phyloP scores from a whole-genome alignment of 1,140 invertebrate species.

The Chrysopa pallens region DNA sequence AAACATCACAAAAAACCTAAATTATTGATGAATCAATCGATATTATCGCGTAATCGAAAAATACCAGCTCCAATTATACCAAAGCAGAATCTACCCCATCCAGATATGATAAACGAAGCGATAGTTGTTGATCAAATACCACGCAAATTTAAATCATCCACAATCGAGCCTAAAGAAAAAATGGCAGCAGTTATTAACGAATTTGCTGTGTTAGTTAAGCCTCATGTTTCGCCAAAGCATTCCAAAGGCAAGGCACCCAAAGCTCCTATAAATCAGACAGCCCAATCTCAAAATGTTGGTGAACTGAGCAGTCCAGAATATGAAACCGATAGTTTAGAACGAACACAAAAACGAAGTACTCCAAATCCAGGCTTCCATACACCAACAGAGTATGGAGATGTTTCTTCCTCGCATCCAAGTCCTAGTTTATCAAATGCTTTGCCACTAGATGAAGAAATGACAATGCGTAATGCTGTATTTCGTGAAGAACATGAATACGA shows the following conservation, averaged over 20 bases:
- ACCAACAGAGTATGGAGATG: constrained; percentile 39
- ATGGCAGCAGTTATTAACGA: constrained; percentile 36
- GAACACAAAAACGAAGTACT: constrained; percentile 30
- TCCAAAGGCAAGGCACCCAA: constrained; percentile 1
- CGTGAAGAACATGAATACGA: constrained; percentile 26
- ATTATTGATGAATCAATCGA: background rate
- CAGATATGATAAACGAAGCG: constrained; percentile 42
- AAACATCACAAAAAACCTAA: background rate
- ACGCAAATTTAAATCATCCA: constrained; percentile 16
- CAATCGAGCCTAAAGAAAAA: constrained; percentile 31
- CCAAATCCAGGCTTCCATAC: constrained; percentile 35
- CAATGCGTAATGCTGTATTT: constrained; percentile 51
- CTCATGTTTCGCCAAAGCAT: constrained; percentile 18
- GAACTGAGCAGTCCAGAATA: constrained; percentile 32
- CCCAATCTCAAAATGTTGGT: background rate
- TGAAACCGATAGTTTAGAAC: constrained; percentile 63
- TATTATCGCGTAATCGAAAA: background rate
- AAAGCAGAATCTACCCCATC: constrained; percentile 14
- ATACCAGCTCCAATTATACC: background rate
- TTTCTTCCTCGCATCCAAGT: constrained; percentile 45
- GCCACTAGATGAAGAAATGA: constrained; percentile 58
- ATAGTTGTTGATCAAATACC: constrained; percentile 28
- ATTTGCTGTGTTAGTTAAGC: constrained; percentile 24
- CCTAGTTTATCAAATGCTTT: constrained; percentile 46
- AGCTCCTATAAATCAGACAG: background rate